Base-by-base conservation (phyloP, 2,113 vertebrate species). In the Channa maculata region DNA sequence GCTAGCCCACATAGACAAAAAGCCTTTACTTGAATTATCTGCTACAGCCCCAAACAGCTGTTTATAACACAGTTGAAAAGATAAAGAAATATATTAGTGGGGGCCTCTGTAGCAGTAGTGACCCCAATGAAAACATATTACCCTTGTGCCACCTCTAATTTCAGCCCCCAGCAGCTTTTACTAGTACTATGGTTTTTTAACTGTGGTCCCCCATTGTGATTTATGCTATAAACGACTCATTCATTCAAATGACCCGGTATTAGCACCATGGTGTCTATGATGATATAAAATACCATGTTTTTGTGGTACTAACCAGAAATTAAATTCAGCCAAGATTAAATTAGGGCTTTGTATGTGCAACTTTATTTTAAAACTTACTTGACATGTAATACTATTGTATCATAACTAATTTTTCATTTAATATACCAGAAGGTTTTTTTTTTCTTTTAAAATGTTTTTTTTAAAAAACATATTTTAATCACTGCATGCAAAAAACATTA, bases 21-120 rank as follows among this genome's bases (percentile, higher is more conserved):
- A 83, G 65, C 76, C 76, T 82, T 67, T 79, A 80, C 91, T 88
- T 95, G 94, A 95, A 94, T 95, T 95, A 95, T 94, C 93, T 91
- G 78, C 88, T 93, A 94, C 92, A 94, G 93, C 82, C 82, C 88
- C 90, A 90, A 93, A 94, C 94, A 93, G 93, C 92, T 91, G 92
- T 94, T 94, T 94, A 92, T 92, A 93, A 92, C 91, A 85, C 89
- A 82, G 84, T 68, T 90, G 89, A 92, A 92, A 90, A 94, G 93
- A 95, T 94, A 94, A 91, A 92, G 86, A 94, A 94, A 93, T 94
- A 93, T 93, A 93, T 93, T 94, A 93, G 79, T 33, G 64, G 11
- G 24, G 70, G 75, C 75, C 82, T 84, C 67, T 87, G 82, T 75
- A 69, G 88, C 86, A 72, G 65, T 85, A 82, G 73, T 92, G 92